Conservation (phyloP, 2,797 vertebrate genomes). For the Acestrorhynchus altus region DNA sequence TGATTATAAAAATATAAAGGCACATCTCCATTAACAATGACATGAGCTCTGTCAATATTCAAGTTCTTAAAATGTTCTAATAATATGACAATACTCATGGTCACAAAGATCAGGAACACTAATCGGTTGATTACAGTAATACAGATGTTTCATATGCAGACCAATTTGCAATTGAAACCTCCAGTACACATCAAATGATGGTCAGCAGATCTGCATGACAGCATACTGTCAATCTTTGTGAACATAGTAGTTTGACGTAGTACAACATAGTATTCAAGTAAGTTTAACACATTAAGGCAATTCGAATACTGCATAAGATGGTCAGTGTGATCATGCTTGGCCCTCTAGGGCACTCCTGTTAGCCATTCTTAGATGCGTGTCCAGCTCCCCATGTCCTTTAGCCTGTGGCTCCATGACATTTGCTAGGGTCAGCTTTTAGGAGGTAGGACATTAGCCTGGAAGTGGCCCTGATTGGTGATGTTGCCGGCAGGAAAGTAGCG, state of each 20-base stretch:
- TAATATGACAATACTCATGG: neutral
- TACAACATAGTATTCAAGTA: conserved; percentile 38
- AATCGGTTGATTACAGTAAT: neutral
- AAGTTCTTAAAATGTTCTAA: conserved; percentile 11
- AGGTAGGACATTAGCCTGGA: conserved; percentile 92
- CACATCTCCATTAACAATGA: neutral
- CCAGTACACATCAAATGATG: conserved; percentile 8
- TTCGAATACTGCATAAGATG: conserved; percentile 7
- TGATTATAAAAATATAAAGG: neutral
- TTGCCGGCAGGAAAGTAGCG: conserved; percentile 96
- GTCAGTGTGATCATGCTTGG: conserved; percentile 20
- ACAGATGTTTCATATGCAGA: neutral
- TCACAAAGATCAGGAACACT: conserved; percentile 5
- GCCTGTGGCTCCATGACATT: conserved; percentile 26
- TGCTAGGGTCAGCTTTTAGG: conserved; percentile 76
- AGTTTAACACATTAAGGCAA: conserved; percentile 12
- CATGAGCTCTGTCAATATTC: conserved; percentile 2
- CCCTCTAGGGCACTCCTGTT: conserved; percentile 5
- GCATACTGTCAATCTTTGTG: neutral
- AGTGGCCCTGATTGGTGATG: conserved; percentile 93
- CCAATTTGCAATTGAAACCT: neutral
- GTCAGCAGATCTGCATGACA: neutral
- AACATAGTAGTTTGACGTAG: no score
- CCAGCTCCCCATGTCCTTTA: conserved; percentile 33
- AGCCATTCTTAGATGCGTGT: conserved; percentile 8